Evolutionary conservation across 64 coral and sea anemone species (phyloP).

Genomic region (Orbicella faveolata): DNA sequence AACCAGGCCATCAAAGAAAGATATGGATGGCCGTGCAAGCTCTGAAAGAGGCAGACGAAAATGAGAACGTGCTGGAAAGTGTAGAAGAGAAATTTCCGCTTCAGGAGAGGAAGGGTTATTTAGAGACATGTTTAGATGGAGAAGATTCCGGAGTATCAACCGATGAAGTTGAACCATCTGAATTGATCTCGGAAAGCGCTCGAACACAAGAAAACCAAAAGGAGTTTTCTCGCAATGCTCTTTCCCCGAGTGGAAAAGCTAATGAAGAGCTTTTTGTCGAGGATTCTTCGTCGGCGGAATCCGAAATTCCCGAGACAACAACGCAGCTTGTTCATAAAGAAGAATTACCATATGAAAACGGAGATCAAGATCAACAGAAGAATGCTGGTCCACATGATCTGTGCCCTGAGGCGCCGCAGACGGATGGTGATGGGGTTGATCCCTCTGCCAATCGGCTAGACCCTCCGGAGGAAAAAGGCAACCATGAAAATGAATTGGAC

Average conservation of each 20-base stretch:
- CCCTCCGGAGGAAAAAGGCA: not conserved
- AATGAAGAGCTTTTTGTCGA: slow-evolving; percentile 6
- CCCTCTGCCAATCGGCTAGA: not conserved
- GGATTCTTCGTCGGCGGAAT: slow-evolving; percentile 18
- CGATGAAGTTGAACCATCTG: slow-evolving; percentile 19
- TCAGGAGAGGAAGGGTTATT: slow-evolving; percentile 30
- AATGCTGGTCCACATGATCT: not conserved
- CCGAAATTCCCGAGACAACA: slow-evolving; percentile 3
- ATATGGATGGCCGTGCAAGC: slow-evolving; percentile 82
- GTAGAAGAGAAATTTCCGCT: slow-evolving; percentile 17
- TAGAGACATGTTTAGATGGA: slow-evolving; percentile 34
- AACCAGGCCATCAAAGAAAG: slow-evolving; percentile 90
- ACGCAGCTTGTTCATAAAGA: not conserved
- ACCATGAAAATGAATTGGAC: not conserved
- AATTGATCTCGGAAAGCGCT: not conserved
- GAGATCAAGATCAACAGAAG: not conserved
- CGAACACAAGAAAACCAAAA: slow-evolving; percentile 4
- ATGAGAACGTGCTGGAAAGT: slow-evolving; percentile 49
- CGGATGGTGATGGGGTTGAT: no score
- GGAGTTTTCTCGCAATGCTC: slow-evolving; percentile 2
- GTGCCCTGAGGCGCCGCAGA: not conserved
- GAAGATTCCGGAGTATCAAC: slow-evolving; percentile 37
- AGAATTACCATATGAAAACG: not conserved
- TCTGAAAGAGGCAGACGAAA: slow-evolving; percentile 47
- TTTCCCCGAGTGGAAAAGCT: not conserved